Evolutionary conservation across 2,797 vertebrate species (phyloP).

Genomic region (Leptoclinus maculatus): DNA sequence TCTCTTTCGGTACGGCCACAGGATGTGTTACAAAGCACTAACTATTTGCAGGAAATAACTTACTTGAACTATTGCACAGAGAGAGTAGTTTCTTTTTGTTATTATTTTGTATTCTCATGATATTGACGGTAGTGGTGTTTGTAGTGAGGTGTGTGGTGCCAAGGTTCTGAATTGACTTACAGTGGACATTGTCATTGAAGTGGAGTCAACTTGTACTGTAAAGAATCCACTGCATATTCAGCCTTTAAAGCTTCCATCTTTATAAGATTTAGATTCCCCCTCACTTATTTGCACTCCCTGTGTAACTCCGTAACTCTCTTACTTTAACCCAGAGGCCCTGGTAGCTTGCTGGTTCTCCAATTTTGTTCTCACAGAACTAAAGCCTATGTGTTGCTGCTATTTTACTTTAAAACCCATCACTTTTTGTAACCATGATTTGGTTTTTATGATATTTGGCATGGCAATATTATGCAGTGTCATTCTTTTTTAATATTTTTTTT

Average conservation of each 20-base stretch:
- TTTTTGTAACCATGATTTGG: conserved; percentile 62
- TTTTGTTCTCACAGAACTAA: conserved; percentile 80
- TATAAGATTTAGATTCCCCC: conserved; percentile 60
- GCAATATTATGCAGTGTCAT: conserved; percentile 54
- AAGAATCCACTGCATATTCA: conserved; percentile 60
- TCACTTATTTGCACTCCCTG: conserved; percentile 84
- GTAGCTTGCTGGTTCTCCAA: conserved; percentile 84
- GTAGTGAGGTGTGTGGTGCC: conserved; percentile 74
- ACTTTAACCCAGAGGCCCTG: conserved; percentile 85
- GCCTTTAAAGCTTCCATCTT: conserved; percentile 68
- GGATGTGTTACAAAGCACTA: conserved; percentile 70
- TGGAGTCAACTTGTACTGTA: conserved; percentile 57
- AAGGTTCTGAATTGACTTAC: conserved; percentile 69
- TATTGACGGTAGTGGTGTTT: conserved; percentile 65
- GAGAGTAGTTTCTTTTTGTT: conserved; percentile 66
- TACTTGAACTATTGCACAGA: conserved; percentile 85
- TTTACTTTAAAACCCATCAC: conserved; percentile 61
- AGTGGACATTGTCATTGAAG: conserved; percentile 47
- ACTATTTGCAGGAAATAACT: conserved; percentile 75
- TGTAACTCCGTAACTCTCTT: conserved; percentile 75
- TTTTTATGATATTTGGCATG: conserved; percentile 55
- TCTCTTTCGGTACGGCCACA: conserved; percentile 74
- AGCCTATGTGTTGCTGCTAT: conserved; percentile 87
- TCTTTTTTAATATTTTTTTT: conserved; percentile 11
- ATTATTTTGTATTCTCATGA: conserved; percentile 55